Evolutionary conservation across 64 coral and sea anemone species (phyloP).

Genomic region (Stichodactyla helianthus): DNA sequence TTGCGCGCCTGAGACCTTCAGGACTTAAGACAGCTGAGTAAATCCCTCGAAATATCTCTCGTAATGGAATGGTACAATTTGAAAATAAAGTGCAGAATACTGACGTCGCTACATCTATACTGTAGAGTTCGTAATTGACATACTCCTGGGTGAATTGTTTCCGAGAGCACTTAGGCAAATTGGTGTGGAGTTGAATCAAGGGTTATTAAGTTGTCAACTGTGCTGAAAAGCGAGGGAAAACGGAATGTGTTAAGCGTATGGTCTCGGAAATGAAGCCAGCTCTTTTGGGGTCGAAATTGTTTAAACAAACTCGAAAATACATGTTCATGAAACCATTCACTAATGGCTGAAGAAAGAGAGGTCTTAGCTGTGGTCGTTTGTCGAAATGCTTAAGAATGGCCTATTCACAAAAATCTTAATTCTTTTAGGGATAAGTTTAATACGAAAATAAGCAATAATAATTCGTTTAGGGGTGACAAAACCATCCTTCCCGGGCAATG

Average conservation of each 20-base stretch:
- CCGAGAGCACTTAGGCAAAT: conserved; percentile 7
- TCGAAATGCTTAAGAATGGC: not conserved
- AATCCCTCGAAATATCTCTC: not conserved
- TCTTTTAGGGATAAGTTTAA: not conserved
- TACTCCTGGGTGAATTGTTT: conserved; percentile 7
- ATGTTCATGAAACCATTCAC: not conserved
- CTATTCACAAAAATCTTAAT: not conserved
- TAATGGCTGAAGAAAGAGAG: not conserved
- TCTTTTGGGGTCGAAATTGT: not conserved
- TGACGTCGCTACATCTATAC: not conserved
- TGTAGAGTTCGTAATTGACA: not conserved
- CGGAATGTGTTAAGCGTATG: conserved; percentile 11
- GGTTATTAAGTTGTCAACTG: conserved; percentile 9
- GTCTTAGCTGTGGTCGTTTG: not conserved
- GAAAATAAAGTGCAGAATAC: not conserved
- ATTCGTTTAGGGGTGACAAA: not conserved
- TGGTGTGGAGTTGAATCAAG: not conserved
- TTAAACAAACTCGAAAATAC: conserved; percentile 3
- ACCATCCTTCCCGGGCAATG: not conserved
- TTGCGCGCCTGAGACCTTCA: not conserved
- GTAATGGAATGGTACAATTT: conserved; percentile 10
- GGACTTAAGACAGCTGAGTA: not conserved
- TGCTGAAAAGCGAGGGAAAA: not conserved
- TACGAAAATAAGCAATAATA: not conserved
- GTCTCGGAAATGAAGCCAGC: conserved; percentile 5